A percentile compares a stretch with the other conserved stretches of the same genome.
Evolutionary conservation across 2,888 invertebrate genomes (phyloP).

Genomic region (Yponomeuta cagnagella): DNA sequence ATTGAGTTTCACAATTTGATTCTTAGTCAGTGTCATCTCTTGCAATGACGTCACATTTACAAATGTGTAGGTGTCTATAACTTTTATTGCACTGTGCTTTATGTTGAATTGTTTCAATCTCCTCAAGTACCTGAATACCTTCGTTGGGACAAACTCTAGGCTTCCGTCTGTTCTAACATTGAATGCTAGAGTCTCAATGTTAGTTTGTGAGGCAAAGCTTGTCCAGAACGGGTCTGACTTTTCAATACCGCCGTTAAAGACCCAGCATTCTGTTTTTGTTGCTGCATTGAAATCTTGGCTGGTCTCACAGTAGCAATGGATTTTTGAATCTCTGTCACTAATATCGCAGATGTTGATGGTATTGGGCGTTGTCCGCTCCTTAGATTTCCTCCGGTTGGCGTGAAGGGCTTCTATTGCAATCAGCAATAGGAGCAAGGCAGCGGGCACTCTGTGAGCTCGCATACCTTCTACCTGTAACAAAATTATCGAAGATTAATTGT

Average conservation of each 20-base stretch:
- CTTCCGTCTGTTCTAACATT: slow-evolving; percentile 82
- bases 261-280: slow-evolving; percentile 85
- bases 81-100: slow-evolving; percentile 82
- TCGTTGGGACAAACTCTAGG: slow-evolving; percentile 83
- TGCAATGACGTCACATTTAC: slow-evolving; percentile 82
- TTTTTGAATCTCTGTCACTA: slow-evolving; percentile 70
- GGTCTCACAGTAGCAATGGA: slow-evolving; percentile 81
- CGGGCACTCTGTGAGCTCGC: slow-evolving; percentile 66
- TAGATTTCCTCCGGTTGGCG: slow-evolving; percentile 63
- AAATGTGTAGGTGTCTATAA: slow-evolving; percentile 82
- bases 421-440: slow-evolving; percentile 70
- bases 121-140: slow-evolving; percentile 79
- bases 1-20: slow-evolving; percentile 80
- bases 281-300: slow-evolving; percentile 74
- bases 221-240: slow-evolving; percentile 83
- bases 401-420: slow-evolving; percentile 65
- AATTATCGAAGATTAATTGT: slow-evolving; percentile 24
- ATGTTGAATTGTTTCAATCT: slow-evolving; percentile 81
- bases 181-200: slow-evolving; percentile 81
- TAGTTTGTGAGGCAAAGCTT: slow-evolving; percentile 82
- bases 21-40: slow-evolving; percentile 82
- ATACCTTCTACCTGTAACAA: slow-evolving; percentile 70
- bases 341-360: slow-evolving; percentile 75
- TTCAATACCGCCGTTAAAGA: slow-evolving; percentile 81
- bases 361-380: slow-evolving; percentile 50